Percentiles rank a stretch among this genome's conserved stretches.
phyloP scores from a whole-genome alignment of 1,140 invertebrate genomes.

The Bombus sylvicola region DNA sequence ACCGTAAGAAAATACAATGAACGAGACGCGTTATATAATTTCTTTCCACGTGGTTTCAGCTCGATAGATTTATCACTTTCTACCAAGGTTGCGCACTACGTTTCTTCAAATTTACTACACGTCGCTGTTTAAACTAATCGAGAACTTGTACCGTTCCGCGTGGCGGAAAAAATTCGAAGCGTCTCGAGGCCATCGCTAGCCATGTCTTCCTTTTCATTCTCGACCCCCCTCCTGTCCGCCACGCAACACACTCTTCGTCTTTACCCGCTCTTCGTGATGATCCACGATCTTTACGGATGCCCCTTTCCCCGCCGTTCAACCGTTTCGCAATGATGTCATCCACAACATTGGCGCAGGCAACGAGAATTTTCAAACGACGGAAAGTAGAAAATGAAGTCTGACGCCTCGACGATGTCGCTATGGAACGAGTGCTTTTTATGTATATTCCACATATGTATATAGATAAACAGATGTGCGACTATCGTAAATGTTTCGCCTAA shows the following conservation, averaged over 20 bases:
- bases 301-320: constrained; percentile 42
- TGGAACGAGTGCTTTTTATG: not conserved
- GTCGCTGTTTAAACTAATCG: too few species aligned
- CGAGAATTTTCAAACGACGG: constrained; percentile 8
- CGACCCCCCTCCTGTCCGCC: constrained; percentile 23
- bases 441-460: too few species aligned
- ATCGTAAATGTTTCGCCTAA: not conserved
- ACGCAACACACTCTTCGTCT: not conserved
- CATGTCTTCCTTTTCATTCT: constrained; percentile 46
- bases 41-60: not conserved
- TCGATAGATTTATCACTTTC: not conserved
- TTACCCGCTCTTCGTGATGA: constrained; percentile 38
- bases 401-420: not conserved
- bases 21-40: not conserved
- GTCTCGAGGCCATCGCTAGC: constrained; percentile 28
- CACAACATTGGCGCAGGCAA: constrained; percentile 63
- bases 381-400: not conserved
- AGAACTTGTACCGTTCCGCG: too few species aligned
- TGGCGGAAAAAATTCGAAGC: not conserved
- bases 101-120: not conserved
- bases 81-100: not conserved
- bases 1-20: not conserved
- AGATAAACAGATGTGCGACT: too few species aligned
- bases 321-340: constrained; percentile 75
- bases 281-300: constrained; percentile 63